Evolutionary conservation across 2,113 vertebrate species (phyloP).

Genomic region (Dolichallabes microphthalmus): DNA sequence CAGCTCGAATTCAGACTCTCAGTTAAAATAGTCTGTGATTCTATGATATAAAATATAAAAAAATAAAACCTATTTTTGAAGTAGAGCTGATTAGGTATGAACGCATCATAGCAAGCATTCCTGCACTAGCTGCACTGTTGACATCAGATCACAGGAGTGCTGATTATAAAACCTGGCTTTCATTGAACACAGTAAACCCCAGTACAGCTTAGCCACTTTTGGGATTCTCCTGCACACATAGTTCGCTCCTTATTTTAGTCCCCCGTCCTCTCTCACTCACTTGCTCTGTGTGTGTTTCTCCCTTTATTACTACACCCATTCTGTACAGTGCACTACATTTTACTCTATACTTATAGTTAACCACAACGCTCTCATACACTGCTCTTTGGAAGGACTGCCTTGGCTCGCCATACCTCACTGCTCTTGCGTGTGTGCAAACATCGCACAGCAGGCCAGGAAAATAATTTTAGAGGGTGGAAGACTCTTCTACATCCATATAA

Average conservation of each 20-base stretch:
- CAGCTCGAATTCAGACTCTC: background rate
- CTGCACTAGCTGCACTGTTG: background rate
- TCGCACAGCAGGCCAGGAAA: conserved; percentile 31
- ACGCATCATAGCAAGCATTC: conserved; percentile 24
- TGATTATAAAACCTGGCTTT: conserved; percentile 15
- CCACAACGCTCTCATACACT: conserved; percentile 44
- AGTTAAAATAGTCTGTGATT: background rate
- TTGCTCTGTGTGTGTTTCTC: background rate
- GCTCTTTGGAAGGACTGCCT: conserved; percentile 36
- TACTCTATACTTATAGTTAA: conserved; percentile 51
- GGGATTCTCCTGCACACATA: conserved; percentile 6
- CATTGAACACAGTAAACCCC: background rate
- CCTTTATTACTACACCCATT: conserved; percentile 40
- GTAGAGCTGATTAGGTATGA: background rate
- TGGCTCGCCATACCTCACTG: conserved; percentile 35
- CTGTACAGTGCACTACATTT: conserved; percentile 34
- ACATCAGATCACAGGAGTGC: background rate
- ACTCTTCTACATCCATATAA: conserved; percentile 29
- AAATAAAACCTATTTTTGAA: background rate
- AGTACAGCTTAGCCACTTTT: conserved; percentile 9
- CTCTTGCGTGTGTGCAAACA: conserved; percentile 37
- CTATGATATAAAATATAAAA: background rate
- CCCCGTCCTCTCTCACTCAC: background rate
- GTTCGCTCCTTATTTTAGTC: conserved; percentile 13
- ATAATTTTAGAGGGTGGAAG: conserved; percentile 9